These are phyloP conservation scores for Hemibagrus wyckioides DNA, from an alignment of 2,113 vertebrate genomes.

Conservation along the genomic window DNA sequence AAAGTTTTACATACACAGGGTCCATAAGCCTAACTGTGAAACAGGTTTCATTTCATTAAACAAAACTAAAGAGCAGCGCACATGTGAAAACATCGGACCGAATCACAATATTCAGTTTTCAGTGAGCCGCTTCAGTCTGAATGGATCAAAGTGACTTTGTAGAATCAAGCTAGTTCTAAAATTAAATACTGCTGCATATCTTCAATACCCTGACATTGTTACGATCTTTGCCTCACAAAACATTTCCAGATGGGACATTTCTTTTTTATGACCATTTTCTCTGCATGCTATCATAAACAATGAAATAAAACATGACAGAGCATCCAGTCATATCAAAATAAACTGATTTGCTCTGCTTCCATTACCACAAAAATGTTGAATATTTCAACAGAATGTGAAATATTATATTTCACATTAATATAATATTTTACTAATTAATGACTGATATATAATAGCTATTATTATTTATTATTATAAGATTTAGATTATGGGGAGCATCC, in stretches of 20 bases:
- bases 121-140: neutral
- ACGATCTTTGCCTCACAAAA: neutral
- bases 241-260: neutral
- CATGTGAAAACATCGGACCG: neutral
- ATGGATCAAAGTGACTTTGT: neutral
- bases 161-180: neutral
- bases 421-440: neutral
- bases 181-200: neutral
- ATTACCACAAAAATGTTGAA: neutral
- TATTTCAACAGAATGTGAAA: neutral
- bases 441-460: neutral
- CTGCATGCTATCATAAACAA: neutral
- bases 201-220: neutral
- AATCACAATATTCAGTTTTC: neutral
- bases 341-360: neutral
- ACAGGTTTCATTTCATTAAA: neutral
- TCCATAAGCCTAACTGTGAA: neutral
- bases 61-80: neutral
- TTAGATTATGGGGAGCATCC: neutral
- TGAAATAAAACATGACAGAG: neutral
- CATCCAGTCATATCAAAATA: neutral
- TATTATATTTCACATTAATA: neutral
- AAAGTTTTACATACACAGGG: neutral
- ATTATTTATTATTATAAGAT: neutral
- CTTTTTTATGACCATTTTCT: neutral